Evolutionary conservation across 2,888 invertebrate genomes (phyloP).

Genomic region (Synanthedon tipuliformis): DNA sequence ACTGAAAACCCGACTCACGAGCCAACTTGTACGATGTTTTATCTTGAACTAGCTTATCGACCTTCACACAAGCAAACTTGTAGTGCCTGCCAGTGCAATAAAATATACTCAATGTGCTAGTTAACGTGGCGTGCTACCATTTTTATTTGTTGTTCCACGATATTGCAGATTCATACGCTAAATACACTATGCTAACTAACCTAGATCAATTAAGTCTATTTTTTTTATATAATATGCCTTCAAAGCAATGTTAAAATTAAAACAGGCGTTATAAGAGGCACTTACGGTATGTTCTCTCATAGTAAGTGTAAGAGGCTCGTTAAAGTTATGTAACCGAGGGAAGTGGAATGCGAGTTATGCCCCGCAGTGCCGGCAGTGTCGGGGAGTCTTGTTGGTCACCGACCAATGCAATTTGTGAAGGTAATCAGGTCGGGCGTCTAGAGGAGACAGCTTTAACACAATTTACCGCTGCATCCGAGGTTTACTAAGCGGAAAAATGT

Average conservation of each 20-base stretch:
- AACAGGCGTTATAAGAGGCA: not conserved
- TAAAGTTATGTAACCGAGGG: not conserved
- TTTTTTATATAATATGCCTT: too few relatives aligned
- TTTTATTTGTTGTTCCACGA: not conserved
- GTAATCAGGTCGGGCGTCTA: not conserved
- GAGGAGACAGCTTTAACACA: not conserved
- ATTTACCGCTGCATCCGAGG: not conserved
- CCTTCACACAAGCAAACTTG: conserved; percentile 11
- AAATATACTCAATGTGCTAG: not conserved
- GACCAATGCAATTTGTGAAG: not conserved
- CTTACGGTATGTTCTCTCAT: too few relatives aligned
- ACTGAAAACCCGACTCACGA: conserved; percentile 15
- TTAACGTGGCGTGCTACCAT: not conserved
- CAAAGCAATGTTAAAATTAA: too few relatives aligned
- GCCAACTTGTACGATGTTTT: conserved; percentile 18
- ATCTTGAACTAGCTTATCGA: conserved; percentile 22
- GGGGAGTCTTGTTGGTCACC: not conserved
- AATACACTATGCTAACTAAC: too few relatives aligned
- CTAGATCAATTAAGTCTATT: too few relatives aligned
- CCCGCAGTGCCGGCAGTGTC: not conserved
- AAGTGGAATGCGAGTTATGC: not conserved
- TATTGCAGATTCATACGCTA: not conserved
- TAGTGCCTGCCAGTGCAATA: not conserved
- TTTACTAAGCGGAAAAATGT: not conserved
- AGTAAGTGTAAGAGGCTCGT: not conserved